Percentiles rank a stretch among this genome's conserved stretches.
phyloP scores from a whole-genome alignment of 2,888 invertebrate genomes.

The Hymenopus coronatus region DNA sequence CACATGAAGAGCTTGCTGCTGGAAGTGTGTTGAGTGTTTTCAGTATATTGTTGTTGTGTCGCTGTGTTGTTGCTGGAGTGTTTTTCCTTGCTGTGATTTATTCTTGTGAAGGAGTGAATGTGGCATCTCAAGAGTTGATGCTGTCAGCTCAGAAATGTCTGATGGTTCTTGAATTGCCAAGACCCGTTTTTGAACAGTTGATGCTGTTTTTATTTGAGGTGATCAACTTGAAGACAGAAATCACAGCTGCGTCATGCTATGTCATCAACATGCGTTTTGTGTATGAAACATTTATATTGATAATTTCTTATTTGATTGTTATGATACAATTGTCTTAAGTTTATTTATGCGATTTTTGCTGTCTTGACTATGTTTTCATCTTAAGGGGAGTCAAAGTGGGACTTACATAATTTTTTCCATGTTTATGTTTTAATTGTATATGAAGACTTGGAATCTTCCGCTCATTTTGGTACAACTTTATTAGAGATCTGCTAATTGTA shows the following conservation, averaged over 20 bases:
- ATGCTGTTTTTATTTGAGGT: background rate
- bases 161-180: background rate
- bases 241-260: background rate
- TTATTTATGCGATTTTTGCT: no score
- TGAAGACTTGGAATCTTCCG: no score
- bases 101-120: background rate
- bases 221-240: background rate
- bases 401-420: no score
- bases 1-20: background rate
- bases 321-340: background rate
- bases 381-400: no score
- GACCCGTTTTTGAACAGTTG: background rate
- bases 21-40: no score
- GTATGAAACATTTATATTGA: background rate
- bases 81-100: background rate
- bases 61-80: background rate
- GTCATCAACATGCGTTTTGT: background rate
- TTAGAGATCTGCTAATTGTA: no score
- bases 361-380: no score
- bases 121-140: background rate
- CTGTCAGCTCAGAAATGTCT: background rate
- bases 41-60: background rate
- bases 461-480: no score
- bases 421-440: no score
- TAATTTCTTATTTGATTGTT: background rate